phyloP scores from a whole-genome alignment of 2,797 vertebrate species.

The Cuniculus paca region DNA sequence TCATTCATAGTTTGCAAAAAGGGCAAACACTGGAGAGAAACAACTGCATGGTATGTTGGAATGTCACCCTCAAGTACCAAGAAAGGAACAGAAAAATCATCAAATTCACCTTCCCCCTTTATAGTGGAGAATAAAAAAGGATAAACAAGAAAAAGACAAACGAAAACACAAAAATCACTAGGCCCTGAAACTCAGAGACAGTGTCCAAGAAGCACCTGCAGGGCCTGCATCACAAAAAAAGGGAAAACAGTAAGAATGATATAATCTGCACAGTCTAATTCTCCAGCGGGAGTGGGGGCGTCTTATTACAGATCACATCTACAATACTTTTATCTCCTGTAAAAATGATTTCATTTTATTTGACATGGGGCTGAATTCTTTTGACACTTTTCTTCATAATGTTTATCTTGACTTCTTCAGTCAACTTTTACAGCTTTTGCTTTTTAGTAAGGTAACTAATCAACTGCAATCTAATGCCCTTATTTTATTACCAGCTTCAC shows the following conservation, averaged over 20 bases:
- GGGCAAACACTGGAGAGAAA: background rate
- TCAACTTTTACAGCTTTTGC: background rate
- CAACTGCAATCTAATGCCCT: background rate
- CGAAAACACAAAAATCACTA: background rate
- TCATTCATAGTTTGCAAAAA: background rate
- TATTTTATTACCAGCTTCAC: background rate
- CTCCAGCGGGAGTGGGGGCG: background rate
- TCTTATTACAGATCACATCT: background rate
- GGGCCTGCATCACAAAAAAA: too few relatives aligned
- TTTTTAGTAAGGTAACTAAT: background rate
- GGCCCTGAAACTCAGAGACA: too few relatives aligned
- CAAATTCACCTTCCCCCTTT: background rate
- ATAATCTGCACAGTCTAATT: background rate
- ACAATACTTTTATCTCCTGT: background rate
- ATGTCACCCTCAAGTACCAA: background rate
- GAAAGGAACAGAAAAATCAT: background rate
- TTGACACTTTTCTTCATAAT: background rate
- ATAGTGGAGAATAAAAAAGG: background rate
- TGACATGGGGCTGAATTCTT: background rate
- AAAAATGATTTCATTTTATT: background rate
- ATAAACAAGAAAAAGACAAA: background rate
- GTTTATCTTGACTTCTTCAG: constrained; percentile 15
- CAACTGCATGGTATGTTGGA: background rate
- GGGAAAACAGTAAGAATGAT: background rate
- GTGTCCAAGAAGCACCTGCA: background rate